These are phyloP conservation scores for Synanceia verrucosa DNA, from an alignment of 2,797 vertebrate species.

Conservation along the genomic window DNA sequence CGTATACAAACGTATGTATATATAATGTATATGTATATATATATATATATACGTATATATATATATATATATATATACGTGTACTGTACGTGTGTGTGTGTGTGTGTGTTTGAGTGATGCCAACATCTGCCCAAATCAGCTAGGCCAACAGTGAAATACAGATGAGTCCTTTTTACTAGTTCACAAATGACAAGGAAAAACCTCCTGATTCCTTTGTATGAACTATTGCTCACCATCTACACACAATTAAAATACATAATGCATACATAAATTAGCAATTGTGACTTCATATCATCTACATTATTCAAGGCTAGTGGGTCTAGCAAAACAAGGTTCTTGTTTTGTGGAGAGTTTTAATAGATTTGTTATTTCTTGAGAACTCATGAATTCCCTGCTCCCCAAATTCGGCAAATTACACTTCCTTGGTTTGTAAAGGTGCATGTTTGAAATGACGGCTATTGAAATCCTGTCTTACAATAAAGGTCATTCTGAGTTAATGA, in stretches of 20 bases:
- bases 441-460: slow-evolving; percentile 41
- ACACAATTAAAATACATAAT: background rate
- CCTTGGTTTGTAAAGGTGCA: slow-evolving; percentile 18
- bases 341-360: slow-evolving; percentile 2
- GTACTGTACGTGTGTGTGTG: background rate
- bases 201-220: background rate
- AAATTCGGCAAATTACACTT: slow-evolving; percentile 3
- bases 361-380: slow-evolving; percentile 8
- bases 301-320: background rate
- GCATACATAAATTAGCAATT: background rate
- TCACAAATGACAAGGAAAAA: background rate
- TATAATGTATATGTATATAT: too few relatives aligned
- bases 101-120: background rate
- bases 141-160: background rate
- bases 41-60: too few relatives aligned
- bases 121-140: background rate
- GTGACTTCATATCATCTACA: background rate
- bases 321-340: background rate
- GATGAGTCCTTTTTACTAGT: background rate
- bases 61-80: too few relatives aligned
- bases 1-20: too few relatives aligned
- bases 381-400: background rate
- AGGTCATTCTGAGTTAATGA: slow-evolving; percentile 59
- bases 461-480: slow-evolving; percentile 47
- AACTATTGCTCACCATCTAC: background rate